Conservation (phyloP, 2,797 vertebrate species). For the Gobio occitaniae region DNA sequence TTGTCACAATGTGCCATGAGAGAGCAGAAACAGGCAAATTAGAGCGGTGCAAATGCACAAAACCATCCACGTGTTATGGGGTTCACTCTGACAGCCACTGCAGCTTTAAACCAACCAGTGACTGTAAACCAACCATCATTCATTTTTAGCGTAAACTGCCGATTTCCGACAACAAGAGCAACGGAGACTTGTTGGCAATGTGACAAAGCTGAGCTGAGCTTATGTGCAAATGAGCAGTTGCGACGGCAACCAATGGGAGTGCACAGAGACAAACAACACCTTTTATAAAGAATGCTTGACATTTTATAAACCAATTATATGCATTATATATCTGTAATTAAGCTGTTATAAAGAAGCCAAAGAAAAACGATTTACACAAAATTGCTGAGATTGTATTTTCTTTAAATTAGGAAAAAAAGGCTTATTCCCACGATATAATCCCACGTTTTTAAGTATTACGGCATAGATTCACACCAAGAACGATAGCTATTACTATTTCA, state of each 20-base stretch:
- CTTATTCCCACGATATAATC: neutral
- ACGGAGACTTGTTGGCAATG: neutral
- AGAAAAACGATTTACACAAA: neutral
- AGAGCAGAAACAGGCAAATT: constrained; percentile 17
- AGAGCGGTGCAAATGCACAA: neutral
- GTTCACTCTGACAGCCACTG: neutral
- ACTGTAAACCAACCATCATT: too few relatives aligned
- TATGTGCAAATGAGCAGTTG: neutral
- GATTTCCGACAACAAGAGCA: neutral
- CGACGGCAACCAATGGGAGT: neutral
- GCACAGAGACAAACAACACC: neutral
- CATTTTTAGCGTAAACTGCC: neutral
- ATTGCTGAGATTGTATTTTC: neutral
- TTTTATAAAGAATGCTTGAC: neutral
- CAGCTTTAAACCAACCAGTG: neutral
- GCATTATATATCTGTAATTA: neutral
- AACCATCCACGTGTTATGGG: neutral
- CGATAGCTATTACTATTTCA: too few relatives aligned
- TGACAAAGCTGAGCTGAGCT: neutral
- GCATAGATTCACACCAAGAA: neutral
- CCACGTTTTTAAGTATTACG: neutral
- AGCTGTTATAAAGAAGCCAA: neutral
- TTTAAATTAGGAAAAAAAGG: neutral
- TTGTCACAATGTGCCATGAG: constrained; percentile 58
- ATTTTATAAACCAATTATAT: neutral